Base-by-base conservation (phyloP, 2,113 vertebrate genomes). In the Tympanuchus pallidicinctus region DNA sequence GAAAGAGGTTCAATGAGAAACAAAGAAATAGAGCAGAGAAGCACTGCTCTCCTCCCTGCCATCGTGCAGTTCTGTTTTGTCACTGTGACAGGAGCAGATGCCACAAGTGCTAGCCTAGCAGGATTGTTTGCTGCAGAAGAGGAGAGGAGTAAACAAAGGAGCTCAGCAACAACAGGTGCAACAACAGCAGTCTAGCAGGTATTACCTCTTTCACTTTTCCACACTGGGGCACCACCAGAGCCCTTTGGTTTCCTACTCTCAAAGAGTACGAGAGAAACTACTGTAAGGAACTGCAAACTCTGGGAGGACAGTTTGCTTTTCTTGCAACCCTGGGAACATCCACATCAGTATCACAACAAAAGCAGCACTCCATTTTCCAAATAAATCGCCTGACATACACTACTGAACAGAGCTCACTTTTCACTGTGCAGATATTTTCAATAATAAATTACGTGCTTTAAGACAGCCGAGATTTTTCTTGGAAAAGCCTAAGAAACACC, bases 1-100 rank as follows among this genome's bases (percentile, higher is more conserved):
- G 42, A 28, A 17, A 88, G 47, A 92, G 60, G 40, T 59, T 94
- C 66, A 54, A n/a, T 20, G 34, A 61, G 47, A 94, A 93, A 91
- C 70, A 88, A 89, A 69, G 47, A 86, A 86, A 88, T 56, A 63
- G 73, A 86, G 61, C 89, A 67, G 61, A 86, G 82, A 64, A 63
- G 52, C 48, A n/a, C 65, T 82, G 82, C 73, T 94, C 91, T 83
- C 69, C 82, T 95, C 72, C 57, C 79, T 94, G 90, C 79, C 91
- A 75, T 77, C 6, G 2, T 3, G 9, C 19, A 66, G 5, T 45
- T 64, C 64, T 80, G 56, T 64, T 78, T 91, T 83, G 61, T 77
- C 70, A 42, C 28, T 6, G 24, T 64, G 72, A 71, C 52, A 78
- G 61, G 38, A 75, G 61, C 82, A 90, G 92, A 83, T 75, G 86